These are phyloP conservation scores for Furcula furcula DNA, from an alignment of 2,888 invertebrate genomes.

Conservation along the genomic window DNA sequence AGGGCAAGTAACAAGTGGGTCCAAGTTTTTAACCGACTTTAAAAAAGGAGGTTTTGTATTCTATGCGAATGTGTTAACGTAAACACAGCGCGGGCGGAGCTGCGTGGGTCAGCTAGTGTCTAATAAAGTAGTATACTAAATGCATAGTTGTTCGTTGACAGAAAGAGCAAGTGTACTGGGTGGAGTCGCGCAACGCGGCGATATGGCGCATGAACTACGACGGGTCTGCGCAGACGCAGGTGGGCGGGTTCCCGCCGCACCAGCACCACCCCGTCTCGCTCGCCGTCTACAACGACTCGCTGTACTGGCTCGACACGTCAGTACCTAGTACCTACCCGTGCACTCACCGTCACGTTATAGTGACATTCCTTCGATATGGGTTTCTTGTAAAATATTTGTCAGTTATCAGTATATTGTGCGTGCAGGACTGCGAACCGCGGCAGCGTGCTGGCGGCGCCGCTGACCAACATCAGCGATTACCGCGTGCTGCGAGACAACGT, in stretches of 20 bases:
- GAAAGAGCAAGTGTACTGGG: slow-evolving; percentile 88
- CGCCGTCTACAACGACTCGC: slow-evolving; percentile 80
- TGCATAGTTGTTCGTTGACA: slow-evolving; percentile 12
- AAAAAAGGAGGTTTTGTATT: no score
- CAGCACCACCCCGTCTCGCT: slow-evolving; percentile 85
- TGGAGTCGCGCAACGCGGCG: slow-evolving; percentile 85
- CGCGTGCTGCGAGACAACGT: slow-evolving; percentile 79
- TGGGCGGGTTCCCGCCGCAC: slow-evolving; percentile 62
- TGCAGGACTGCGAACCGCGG: slow-evolving; percentile 72
- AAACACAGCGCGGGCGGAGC: neutral
- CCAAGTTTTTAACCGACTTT: no score
- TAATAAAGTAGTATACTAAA: no score
- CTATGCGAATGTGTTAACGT: no score
- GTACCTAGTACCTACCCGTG: slow-evolving; percentile 33
- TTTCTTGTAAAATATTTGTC: no score
- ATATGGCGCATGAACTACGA: slow-evolving; percentile 88
- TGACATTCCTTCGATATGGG: no score
- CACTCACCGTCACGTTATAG: neutral
- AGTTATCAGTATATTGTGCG: no score
- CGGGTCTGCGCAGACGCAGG: slow-evolving; percentile 82
- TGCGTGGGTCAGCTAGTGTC: neutral
- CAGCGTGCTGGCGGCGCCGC: slow-evolving; percentile 84
- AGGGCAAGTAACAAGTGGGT: no score
- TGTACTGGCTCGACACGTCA: slow-evolving; percentile 92
- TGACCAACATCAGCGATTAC: slow-evolving; percentile 79